A percentile compares a stretch with the other conserved stretches of the same genome.
Evolutionary conservation across 30 jellyfish, hydroid and myxozoan species (phyloP).

Genomic region (Mastigias papua): DNA sequence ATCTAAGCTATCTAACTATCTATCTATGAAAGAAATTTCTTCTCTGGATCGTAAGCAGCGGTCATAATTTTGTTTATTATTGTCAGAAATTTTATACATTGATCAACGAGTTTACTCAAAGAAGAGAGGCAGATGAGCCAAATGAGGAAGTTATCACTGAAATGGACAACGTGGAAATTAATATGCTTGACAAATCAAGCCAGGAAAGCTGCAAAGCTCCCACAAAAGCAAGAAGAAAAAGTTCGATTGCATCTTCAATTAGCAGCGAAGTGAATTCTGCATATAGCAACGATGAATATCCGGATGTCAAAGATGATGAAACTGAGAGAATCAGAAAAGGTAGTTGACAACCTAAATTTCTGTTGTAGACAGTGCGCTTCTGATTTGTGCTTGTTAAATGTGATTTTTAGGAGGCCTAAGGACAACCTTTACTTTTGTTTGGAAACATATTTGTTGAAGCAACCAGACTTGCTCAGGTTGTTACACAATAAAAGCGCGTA

Average conservation of each 20-base stretch:
- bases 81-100: too few relatives aligned
- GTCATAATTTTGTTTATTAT: too few relatives aligned
- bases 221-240: not conserved
- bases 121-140: not conserved
- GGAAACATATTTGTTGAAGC: too few relatives aligned
- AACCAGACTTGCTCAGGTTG: too few relatives aligned
- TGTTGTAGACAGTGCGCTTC: not conserved
- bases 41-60: too few relatives aligned
- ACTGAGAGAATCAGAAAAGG: conserved; percentile 49
- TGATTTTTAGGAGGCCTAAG: not conserved
- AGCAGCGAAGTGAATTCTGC: conserved; percentile 17
- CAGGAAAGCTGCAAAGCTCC: not conserved
- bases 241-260: conserved; percentile 31
- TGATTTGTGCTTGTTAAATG: not conserved
- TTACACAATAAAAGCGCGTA: too few relatives aligned
- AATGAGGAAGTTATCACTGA: too few relatives aligned
- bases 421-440: too few relatives aligned
- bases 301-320: conserved; percentile 7
- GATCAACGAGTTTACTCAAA: too few relatives aligned
- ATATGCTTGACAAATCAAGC: not conserved
- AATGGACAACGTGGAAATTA: too few relatives aligned
- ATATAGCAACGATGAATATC: not conserved
- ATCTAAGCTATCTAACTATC: too few relatives aligned
- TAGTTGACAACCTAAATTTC: not conserved
- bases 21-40: too few relatives aligned